phyloP scores from a whole-genome alignment of 2,888 invertebrate species.

The Drepana falcataria region DNA sequence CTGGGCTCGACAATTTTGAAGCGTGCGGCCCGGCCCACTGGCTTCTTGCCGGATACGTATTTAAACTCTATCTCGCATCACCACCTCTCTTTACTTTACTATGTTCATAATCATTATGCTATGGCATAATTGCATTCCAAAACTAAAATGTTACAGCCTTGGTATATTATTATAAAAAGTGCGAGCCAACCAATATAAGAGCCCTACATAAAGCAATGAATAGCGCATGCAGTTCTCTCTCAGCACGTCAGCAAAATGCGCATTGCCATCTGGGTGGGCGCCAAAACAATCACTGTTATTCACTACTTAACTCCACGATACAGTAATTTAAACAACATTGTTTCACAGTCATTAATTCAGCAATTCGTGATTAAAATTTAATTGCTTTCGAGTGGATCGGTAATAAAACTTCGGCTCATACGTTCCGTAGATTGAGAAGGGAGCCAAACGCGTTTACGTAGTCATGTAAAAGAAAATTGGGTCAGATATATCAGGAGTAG shows the following conservation, averaged over 20 bases:
- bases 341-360: slow-evolving; percentile 33
- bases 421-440: slow-evolving; percentile 36
- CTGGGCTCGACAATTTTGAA: slow-evolving; percentile 64
- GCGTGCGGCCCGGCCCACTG: slow-evolving; percentile 28
- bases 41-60: slow-evolving; percentile 25
- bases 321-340: slow-evolving; percentile 35
- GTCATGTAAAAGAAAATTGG: slow-evolving; percentile 64
- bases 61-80: slow-evolving; percentile 33
- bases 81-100: slow-evolving; percentile 18
- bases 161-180: slow-evolving; percentile 7
- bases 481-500: slow-evolving; percentile 57
- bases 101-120: too few relatives aligned
- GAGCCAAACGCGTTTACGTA: slow-evolving; percentile 44
- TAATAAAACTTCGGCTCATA: slow-evolving; percentile 23
- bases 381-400: slow-evolving; percentile 23
- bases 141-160: too few relatives aligned
- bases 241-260: slow-evolving; percentile 58
- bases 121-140: too few relatives aligned
- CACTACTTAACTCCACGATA: slow-evolving; percentile 57
- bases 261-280: slow-evolving; percentile 68
- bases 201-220: slow-evolving; percentile 17
- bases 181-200: slow-evolving; percentile 10
- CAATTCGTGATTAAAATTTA: slow-evolving; percentile 31
- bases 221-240: slow-evolving; percentile 29
- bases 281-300: slow-evolving; percentile 76